A percentile compares a stretch with the other conserved stretches of the same genome.
These are phyloP conservation scores for Ganaspis brasiliensis DNA, from an alignment of 2,888 invertebrate genomes.

Conservation along the genomic window DNA sequence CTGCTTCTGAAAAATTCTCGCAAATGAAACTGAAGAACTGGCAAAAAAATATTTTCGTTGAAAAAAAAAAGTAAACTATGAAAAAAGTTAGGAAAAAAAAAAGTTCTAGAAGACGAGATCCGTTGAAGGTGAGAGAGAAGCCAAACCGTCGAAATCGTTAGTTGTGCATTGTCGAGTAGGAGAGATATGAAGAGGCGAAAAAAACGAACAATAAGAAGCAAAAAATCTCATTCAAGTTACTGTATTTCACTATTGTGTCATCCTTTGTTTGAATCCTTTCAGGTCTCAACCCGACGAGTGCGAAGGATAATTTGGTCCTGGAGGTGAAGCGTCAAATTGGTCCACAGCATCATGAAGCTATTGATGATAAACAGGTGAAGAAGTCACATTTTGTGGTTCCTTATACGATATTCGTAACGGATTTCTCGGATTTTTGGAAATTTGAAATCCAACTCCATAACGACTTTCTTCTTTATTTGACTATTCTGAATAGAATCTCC, in stretches of 20 bases:
- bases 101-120: conserved; percentile 19
- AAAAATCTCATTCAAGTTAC: conserved; percentile 44
- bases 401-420: conserved; percentile 41
- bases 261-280: conserved; percentile 63
- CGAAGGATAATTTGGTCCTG: conserved; percentile 37
- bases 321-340: conserved; percentile 10
- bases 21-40: conserved; percentile 35
- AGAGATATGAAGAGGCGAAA: conserved; percentile 47
- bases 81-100: conserved; percentile 4
- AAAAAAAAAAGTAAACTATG: neutral
- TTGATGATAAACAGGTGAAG: conserved; percentile 33
- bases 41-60: neutral
- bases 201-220: conserved; percentile 52
- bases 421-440: conserved; percentile 37
- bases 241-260: conserved; percentile 47
- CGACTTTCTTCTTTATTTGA: conserved; percentile 15
- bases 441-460: conserved; percentile 42
- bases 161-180: conserved; percentile 62
- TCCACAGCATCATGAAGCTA: neutral
- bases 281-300: conserved; percentile 47
- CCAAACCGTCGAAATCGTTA: conserved; percentile 65
- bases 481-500: neutral
- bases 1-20: conserved; percentile 18
- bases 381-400: conserved; percentile 36
- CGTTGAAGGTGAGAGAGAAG: conserved; percentile 26